These are phyloP conservation scores for Papilio polytes DNA, from an alignment of 1,140 invertebrate genomes.

Conservation along the genomic window DNA sequence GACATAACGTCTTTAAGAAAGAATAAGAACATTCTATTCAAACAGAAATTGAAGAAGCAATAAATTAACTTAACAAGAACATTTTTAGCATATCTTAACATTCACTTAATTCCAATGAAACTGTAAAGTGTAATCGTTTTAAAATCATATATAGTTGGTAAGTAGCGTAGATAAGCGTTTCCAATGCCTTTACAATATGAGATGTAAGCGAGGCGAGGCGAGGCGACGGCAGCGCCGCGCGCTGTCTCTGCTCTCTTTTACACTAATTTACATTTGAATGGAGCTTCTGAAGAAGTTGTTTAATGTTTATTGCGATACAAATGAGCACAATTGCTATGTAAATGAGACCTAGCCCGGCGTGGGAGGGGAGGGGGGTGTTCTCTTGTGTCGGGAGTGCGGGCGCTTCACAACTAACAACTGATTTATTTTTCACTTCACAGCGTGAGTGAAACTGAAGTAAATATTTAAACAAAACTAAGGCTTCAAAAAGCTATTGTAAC, in stretches of 20 bases:
- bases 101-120: not conserved
- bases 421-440: not conserved
- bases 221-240: not conserved
- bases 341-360: not conserved
- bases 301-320: constrained; percentile 21
- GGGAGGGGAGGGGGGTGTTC: not conserved
- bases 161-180: not conserved
- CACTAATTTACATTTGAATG: constrained; percentile 28
- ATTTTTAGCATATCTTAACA: not conserved
- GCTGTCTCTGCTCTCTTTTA: not conserved
- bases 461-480: not conserved
- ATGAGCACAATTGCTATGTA: constrained; percentile 18
- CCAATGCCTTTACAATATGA: not conserved
- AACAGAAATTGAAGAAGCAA: too few species aligned
- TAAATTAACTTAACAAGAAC: not conserved
- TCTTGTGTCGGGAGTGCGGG: not conserved
- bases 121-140: not conserved
- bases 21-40: too few species aligned
- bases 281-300: constrained; percentile 24
- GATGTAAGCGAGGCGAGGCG: not conserved
- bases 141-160: constrained; percentile 8
- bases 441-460: not conserved
- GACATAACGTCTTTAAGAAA: too few species aligned
- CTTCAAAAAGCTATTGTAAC: not conserved
- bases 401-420: not conserved